Percentiles rank a stretch among this genome's conserved stretches.
These are phyloP conservation scores for Anguilla japonica DNA, from an alignment of 2,113 vertebrate genomes.

Conservation along the genomic window DNA sequence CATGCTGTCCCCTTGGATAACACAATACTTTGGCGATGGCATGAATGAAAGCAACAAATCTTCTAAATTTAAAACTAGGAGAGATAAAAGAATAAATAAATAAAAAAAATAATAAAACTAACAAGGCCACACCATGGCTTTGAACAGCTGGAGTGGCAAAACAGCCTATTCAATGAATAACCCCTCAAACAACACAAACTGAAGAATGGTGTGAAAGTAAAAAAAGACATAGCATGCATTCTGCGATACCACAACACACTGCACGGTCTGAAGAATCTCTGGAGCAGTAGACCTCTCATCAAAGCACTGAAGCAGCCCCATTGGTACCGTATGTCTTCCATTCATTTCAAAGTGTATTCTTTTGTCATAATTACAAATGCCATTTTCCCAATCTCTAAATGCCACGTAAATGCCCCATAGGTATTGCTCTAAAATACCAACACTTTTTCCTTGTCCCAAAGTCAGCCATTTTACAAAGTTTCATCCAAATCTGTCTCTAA, in stretches of 20 bases:
- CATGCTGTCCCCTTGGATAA: background rate
- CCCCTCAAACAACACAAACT: background rate
- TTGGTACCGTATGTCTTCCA: background rate
- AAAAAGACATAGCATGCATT: background rate
- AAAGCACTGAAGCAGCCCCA: background rate
- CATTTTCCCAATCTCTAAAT: too few relatives aligned
- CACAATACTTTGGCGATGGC: background rate
- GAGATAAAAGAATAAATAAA: background rate
- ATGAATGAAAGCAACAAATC: background rate
- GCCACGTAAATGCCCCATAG: too few relatives aligned
- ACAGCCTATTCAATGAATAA: background rate
- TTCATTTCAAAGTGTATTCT: too few relatives aligned
- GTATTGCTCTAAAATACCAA: too few relatives aligned
- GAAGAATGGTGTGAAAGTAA: background rate
- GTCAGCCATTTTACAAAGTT: too few relatives aligned
- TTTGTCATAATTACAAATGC: background rate
- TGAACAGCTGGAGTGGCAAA: background rate
- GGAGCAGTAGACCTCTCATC: background rate
- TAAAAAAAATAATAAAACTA: background rate
- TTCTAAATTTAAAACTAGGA: background rate
- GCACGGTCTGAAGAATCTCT: background rate
- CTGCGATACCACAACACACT: background rate
- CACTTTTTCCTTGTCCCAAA: too few relatives aligned
- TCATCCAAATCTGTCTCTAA: too few relatives aligned
- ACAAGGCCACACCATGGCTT: background rate